phyloP scores from a whole-genome alignment of 1,140 invertebrate species.

The Chionoecetes opilio region DNA sequence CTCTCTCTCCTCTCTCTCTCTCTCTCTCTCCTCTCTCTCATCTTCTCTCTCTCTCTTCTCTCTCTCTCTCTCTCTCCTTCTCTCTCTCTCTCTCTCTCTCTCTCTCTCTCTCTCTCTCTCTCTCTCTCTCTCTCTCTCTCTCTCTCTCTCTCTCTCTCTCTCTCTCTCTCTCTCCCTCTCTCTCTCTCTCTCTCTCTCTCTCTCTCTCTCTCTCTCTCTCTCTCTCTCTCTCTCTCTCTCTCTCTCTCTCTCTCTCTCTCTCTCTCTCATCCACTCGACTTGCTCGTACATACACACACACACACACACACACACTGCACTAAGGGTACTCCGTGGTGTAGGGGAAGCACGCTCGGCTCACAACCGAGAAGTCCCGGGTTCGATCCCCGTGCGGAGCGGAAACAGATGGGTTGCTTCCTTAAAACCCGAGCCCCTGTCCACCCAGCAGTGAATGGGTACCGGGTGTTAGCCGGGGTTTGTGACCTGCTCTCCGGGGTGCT shows the following conservation, averaged over 20 bases:
- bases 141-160: conserved; percentile 46
- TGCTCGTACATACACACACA: neutral
- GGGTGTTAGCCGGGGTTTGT: too few relatives aligned
- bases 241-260: conserved; percentile 46
- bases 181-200: conserved; percentile 46
- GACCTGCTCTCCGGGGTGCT: too few relatives aligned
- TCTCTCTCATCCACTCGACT: neutral
- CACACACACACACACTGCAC: neutral
- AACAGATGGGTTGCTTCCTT: too few relatives aligned
- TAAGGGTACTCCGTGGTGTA: too few relatives aligned
- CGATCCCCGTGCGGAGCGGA: too few relatives aligned
- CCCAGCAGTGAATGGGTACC: too few relatives aligned
- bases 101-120: too few relatives aligned
- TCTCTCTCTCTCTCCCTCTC: conserved; percentile 43
- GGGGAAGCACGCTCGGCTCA: too few relatives aligned
- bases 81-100: neutral
- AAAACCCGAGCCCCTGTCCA: too few relatives aligned
- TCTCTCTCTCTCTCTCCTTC: neutral
- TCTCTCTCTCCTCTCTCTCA: neutral
- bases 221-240: conserved; percentile 46
- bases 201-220: conserved; percentile 46
- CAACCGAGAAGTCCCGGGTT: too few relatives aligned
- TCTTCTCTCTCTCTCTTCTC: neutral
- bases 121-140: conserved; percentile 42
- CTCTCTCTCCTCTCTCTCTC: neutral